Base-by-base conservation (phyloP, 2,888 invertebrate genomes). In the Myopa tessellatipennis region DNA sequence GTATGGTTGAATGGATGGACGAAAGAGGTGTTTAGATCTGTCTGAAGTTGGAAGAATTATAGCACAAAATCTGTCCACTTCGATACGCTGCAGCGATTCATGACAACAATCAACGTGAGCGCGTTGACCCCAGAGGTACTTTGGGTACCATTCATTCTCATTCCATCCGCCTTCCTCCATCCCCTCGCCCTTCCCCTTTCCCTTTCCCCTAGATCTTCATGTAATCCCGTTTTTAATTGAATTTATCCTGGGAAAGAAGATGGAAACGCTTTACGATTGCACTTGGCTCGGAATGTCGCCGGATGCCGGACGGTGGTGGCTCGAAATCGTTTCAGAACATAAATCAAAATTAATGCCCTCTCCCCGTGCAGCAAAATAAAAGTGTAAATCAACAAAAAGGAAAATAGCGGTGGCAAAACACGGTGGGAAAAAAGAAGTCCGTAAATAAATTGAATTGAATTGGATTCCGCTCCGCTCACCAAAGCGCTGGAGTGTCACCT, bases 151-250 rank as follows among this genome's bases (percentile, higher is more conserved):
- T n/a, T n/a, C n/a, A 26, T 26, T 26, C 2, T 1, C 26, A 26
- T 26, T 26, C 26, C 26, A 26, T 26, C 26, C 2, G 1, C 26
- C 26, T 26, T 26, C 26, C 26, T 1, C 26, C 26, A 26, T 26
- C 2, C 26, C 26, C 10, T 58, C 26, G 38, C 18, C 10, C 38
- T n/a, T n/a, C 16, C 65, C 36, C 50, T 26, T 8, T 34, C 18
- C 18, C 12, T 67, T 60, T 61, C 34, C 38, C 50, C 8, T 50
- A 26, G 65, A 34, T 36, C 26, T 18, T 67, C 38, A 12, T 74
- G 74, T 68, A 75, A 75, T 68, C 69, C 60, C 34, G 40, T 69
- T 74, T 69, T 68, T 75, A 75, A 75, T 75, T 75, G 75, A 75
- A 69, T 75, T 68, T 38, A 60, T 69, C 69, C 75, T 58, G 16